Base-by-base conservation (phyloP, 2,113 vertebrate genomes). In the Xiphophorus maculatus region DNA sequence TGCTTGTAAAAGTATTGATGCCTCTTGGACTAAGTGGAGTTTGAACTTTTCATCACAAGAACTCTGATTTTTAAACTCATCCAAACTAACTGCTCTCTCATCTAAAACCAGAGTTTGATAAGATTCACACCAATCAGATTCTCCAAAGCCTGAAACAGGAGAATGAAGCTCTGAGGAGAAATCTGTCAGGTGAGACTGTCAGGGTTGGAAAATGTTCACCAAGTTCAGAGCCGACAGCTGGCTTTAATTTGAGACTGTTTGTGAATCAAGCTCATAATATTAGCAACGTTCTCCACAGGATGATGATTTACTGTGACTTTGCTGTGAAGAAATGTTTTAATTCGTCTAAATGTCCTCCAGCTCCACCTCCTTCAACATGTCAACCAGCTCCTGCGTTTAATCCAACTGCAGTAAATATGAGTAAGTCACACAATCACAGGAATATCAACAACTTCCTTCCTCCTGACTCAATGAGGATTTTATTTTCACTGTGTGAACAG, bases 381-480 rank as follows among this genome's bases (percentile, higher is more conserved):
- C 0, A 13, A 28, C 37, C 5, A 27, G 22, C 37, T 29, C 6
- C 35, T 64, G 32, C 32, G 32, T 33, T 33, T 54, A 19, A 19
- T 14, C 48, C 48, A 25, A 12, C 0, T 65, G 17, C 0, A 62
- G 13, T 11, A 22, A 12, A 12, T 15, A 19, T 14, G 17, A 14
- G 54, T 58, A 58, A 58, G 7, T 71, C 4, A 33, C 32, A 33
- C 32, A 33, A 33, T 6, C 32, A 33, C 32, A 33, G 32, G 32
- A 33, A 33, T 6, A 33, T 5, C 32, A 33, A 33, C 32, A 33
- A 33, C 32, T 5, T 0, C 40, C 51, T 0, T n/a, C 73, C 13
- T 0, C n/a, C 3, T 54, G 54, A 60, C 13, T 37, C 3, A 61
- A 27, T 33, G 32, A 33, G 32, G 32, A 5, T 33, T 33, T 33